A percentile compares a stretch with the other conserved stretches of the same genome.
phyloP scores from a whole-genome alignment of 2,113 vertebrate species.

The Theristicus caerulescens region DNA sequence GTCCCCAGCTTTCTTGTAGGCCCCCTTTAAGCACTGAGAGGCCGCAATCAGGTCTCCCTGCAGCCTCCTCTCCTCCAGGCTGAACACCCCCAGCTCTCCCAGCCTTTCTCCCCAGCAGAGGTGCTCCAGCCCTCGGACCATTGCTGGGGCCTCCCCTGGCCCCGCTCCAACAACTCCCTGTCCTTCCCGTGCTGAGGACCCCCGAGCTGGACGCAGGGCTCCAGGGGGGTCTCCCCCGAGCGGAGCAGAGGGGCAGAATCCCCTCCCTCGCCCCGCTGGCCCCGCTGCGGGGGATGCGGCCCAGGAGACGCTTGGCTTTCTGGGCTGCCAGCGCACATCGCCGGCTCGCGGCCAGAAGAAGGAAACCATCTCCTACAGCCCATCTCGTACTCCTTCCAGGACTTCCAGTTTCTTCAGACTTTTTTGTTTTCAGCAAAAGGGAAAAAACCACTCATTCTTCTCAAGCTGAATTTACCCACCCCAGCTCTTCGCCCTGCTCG shows the following conservation, averaged over 20 bases:
- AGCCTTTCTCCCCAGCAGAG: background rate
- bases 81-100: background rate
- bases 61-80: background rate
- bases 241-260: background rate
- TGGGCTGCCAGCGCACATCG: fast-evolving
- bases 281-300: background rate
- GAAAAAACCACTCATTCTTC: background rate
- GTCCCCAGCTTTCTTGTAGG: background rate
- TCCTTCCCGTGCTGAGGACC: no score
- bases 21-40: background rate
- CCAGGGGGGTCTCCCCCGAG: background rate
- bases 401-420: background rate
- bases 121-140: background rate
- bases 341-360: background rate
- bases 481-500: background rate
- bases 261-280: background rate
- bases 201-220: background rate
- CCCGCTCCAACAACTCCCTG: background rate
- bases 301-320: fast-evolving
- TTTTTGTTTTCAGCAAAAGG: background rate
- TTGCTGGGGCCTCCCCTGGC: background rate
- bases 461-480: background rate
- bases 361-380: background rate
- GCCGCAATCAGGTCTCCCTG: background rate
- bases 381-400: background rate